phyloP scores from a whole-genome alignment of 2,797 vertebrate genomes.

The Rhodeus uyekii region DNA sequence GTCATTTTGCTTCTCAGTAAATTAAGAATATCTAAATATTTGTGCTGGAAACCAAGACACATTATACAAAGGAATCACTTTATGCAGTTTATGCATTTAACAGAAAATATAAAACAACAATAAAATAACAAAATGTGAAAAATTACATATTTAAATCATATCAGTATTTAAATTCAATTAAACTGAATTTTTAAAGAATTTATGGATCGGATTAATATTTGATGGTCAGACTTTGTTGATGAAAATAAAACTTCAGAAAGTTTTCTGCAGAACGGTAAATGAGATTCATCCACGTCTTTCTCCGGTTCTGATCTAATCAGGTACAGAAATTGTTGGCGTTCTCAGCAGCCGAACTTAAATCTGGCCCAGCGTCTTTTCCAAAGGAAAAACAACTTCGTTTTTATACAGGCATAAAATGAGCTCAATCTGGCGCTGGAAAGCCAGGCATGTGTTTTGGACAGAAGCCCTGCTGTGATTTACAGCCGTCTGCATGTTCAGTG shows the following conservation, averaged over 20 bases:
- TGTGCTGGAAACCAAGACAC: not conserved
- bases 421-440: conserved; percentile 10
- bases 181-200: not conserved
- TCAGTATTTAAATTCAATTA: not conserved
- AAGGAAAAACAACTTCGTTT: not conserved
- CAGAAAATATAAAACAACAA: not conserved
- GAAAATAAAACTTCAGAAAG: not conserved
- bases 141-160: not conserved
- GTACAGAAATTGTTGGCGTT: not conserved
- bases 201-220: not conserved
- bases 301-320: not conserved
- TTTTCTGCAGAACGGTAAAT: not conserved
- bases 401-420: not conserved
- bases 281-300: not conserved
- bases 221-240: not conserved
- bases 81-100: not conserved
- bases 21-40: not conserved
- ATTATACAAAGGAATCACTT: not conserved
- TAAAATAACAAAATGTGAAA: not conserved
- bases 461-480: not conserved
- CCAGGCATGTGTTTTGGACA: not conserved
- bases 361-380: not conserved
- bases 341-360: not conserved
- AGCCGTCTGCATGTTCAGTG: not conserved
- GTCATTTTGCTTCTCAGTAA: not conserved